Conservation (phyloP, 2,113 vertebrate species). For the Zingel zingel region DNA sequence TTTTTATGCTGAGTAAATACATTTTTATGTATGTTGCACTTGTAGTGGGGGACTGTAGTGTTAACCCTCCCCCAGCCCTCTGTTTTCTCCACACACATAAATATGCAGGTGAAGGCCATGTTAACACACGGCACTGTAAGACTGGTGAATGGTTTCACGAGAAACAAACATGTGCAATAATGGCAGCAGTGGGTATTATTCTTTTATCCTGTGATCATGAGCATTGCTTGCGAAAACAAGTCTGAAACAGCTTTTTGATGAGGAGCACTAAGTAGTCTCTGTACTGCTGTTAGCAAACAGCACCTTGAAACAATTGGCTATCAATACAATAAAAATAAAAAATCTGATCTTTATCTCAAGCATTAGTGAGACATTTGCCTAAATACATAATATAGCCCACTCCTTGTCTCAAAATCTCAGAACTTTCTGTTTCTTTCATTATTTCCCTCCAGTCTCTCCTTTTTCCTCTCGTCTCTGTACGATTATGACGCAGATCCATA, state of each 20-base stretch:
- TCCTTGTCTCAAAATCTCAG: no score
- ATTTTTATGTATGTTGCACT: slow-evolving; percentile 59
- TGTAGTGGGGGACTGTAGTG: slow-evolving; percentile 22
- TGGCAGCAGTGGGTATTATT: background rate
- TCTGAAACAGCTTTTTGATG: background rate
- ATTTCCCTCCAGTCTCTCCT: no score
- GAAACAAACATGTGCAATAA: slow-evolving; percentile 15
- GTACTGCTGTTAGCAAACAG: background rate
- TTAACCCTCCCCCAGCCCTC: slow-evolving; percentile 42
- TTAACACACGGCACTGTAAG: slow-evolving; percentile 9
- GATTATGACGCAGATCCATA: no score
- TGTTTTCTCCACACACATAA: slow-evolving; percentile 19
- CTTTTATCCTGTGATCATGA: background rate
- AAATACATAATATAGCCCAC: background rate
- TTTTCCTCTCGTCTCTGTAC: no score
- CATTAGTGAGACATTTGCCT: background rate
- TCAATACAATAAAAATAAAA: background rate
- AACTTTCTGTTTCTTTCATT: no score
- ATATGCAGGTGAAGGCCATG: slow-evolving; percentile 38
- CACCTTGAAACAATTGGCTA: slow-evolving; percentile 4
- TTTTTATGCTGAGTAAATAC: slow-evolving; percentile 71
- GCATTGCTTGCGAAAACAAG: background rate
- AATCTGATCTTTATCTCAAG: background rate
- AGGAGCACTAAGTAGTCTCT: background rate
- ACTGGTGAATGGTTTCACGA: slow-evolving; percentile 19